Conservation (phyloP, 2,113 vertebrate species). For the Archilochus colubris region DNA sequence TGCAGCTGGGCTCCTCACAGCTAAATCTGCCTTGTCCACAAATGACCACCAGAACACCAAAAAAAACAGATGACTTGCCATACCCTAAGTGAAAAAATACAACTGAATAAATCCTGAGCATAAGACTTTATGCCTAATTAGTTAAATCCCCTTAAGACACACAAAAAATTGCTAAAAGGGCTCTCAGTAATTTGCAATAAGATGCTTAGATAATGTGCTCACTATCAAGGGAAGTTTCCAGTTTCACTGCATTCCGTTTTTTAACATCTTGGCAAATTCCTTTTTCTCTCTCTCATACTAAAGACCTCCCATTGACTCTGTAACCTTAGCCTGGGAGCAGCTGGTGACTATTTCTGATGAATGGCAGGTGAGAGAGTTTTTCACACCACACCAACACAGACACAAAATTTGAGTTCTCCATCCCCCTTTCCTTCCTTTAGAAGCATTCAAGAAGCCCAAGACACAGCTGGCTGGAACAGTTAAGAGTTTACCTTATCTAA, state of each 20-base stretch:
- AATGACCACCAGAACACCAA: slow-evolving; percentile 21
- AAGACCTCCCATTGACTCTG: slow-evolving; percentile 61
- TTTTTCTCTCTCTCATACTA: slow-evolving; percentile 23
- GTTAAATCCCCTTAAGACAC: slow-evolving; percentile 60
- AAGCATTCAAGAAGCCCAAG: not conserved
- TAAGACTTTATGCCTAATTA: slow-evolving; percentile 71
- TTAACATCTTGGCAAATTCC: slow-evolving; percentile 30
- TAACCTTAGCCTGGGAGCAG: slow-evolving; percentile 57
- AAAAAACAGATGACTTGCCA: not conserved
- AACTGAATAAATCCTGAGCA: slow-evolving; percentile 45
- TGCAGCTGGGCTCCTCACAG: not conserved
- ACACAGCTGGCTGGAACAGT: not conserved
- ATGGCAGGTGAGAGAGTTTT: slow-evolving; percentile 53
- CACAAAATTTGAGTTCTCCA: not conserved
- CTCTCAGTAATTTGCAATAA: slow-evolving; percentile 62
- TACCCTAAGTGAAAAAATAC: slow-evolving; percentile 46
- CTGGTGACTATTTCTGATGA: slow-evolving; percentile 58
- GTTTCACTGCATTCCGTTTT: slow-evolving; percentile 59
- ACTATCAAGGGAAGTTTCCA: slow-evolving; percentile 65
- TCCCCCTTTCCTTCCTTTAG: not conserved
- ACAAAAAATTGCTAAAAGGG: slow-evolving; percentile 51
- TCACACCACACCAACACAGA: not conserved
- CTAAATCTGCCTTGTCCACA: not conserved
- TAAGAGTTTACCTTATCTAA: not conserved
- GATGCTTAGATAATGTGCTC: slow-evolving; percentile 62